Percentiles rank a stretch among this genome's conserved stretches.
Evolutionary conservation across 1,140 invertebrate species (phyloP).

Genomic region (Hyphantria cunea): DNA sequence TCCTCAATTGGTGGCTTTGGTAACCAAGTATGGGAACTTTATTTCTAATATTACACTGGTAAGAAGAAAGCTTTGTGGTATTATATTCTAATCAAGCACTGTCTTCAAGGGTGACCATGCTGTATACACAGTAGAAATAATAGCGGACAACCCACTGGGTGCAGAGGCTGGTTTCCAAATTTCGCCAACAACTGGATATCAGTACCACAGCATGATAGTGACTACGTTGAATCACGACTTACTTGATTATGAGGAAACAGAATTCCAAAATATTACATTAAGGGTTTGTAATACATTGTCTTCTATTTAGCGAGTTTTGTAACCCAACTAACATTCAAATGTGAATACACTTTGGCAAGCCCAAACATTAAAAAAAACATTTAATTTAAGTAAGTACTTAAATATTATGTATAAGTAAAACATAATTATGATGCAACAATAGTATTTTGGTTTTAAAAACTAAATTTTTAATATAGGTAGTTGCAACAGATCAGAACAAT

Average conservation of each 20-base stretch:
- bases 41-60: neutral
- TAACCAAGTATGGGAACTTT: neutral
- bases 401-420: no score
- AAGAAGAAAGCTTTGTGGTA: neutral
- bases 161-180: constrained; percentile 78
- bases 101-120: constrained; percentile 80
- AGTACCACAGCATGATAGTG: constrained; percentile 79
- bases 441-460: no score
- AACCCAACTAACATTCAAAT: no score
- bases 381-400: no score
- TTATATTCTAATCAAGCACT: neutral
- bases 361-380: no score
- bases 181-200: constrained; percentile 81
- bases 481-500: constrained; percentile 71
- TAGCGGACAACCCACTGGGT: constrained; percentile 52
- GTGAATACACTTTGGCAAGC: no score
- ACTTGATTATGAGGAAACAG: constrained; percentile 81
- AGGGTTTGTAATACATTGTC: no score
- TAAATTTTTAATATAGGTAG: constrained; percentile 60
- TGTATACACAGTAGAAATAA: constrained; percentile 75
- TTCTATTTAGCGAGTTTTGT: no score
- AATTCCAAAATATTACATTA: no score
- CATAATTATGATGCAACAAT: no score
- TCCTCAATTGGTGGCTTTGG: no score
- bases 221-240: constrained; percentile 75